Percentiles rank a stretch among this genome's conserved stretches.
These are phyloP conservation scores for Zaprionus ornatus DNA, from an alignment of 1,140 invertebrate species.

Conservation along the genomic window DNA sequence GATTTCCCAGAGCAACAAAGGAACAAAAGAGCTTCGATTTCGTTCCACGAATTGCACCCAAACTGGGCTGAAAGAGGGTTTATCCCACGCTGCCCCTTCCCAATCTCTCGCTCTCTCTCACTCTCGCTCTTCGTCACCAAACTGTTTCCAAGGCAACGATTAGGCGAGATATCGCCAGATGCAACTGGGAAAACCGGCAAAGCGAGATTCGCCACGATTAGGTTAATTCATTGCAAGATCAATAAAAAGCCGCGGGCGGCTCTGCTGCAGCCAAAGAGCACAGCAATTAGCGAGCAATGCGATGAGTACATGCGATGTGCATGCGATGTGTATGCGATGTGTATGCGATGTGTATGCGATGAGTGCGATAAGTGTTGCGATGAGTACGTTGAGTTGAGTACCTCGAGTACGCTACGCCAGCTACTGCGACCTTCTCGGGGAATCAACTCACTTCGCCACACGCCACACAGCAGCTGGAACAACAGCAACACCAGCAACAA, in stretches of 20 bases:
- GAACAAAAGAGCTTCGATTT: not conserved
- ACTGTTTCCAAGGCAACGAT: not conserved
- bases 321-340: constrained; percentile 23
- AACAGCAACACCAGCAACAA: not conserved
- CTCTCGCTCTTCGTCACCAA: not conserved
- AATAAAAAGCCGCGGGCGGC: constrained; percentile 26
- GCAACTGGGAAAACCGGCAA: constrained; percentile 11
- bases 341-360: not conserved
- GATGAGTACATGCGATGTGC: constrained; percentile 9
- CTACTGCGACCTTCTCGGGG: constrained; percentile 30
- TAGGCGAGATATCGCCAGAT: not conserved
- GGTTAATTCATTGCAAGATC: constrained; percentile 28
- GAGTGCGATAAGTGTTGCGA: constrained; percentile 1
- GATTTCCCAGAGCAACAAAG: not conserved
- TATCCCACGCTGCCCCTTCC: not conserved
- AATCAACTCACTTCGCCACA: constrained; percentile 25
- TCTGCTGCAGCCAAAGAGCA: constrained; percentile 16
- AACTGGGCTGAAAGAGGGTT: not conserved
- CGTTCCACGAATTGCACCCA: not conserved
- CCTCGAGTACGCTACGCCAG: not conserved
- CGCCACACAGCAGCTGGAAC: constrained; percentile 24
- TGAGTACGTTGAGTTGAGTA: not conserved
- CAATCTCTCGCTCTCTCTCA: not conserved
- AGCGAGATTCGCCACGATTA: constrained; percentile 27
- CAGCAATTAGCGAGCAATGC: not conserved